Percentiles rank a stretch among this genome's conserved stretches.
Conservation (phyloP, 2,113 vertebrate species). For the Gasterosteus aculeatus region DNA sequence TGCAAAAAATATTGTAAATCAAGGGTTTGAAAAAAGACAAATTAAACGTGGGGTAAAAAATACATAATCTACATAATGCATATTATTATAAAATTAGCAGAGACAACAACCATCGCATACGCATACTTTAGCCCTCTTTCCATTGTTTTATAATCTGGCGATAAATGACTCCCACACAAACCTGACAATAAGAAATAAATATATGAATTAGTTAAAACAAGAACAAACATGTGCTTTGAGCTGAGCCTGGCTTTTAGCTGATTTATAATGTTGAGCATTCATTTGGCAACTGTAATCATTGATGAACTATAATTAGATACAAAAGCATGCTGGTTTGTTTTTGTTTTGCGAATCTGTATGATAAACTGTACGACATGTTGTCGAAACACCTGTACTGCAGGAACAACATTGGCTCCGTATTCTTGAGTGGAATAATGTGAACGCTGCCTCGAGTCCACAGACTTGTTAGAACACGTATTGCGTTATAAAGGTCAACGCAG, state of each 20-base stretch:
- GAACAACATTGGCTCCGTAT: neutral
- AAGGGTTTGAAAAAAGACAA: neutral
- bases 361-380: neutral
- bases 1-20: neutral
- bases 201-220: conserved; percentile 13
- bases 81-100: conserved; percentile 17
- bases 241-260: conserved; percentile 27
- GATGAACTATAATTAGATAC: conserved; percentile 4
- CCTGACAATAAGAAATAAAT: conserved; percentile 14
- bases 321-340: neutral
- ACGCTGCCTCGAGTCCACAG: neutral
- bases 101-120: conserved; percentile 1
- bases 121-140: neutral
- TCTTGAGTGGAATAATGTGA: conserved; percentile 1
- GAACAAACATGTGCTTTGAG: conserved; percentile 8
- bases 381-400: conserved; percentile 19
- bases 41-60: neutral
- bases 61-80: conserved; percentile 3
- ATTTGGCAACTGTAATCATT: conserved; percentile 8
- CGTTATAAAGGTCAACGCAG: conserved; percentile 18
- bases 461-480: conserved; percentile 21
- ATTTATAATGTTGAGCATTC: conserved; percentile 23
- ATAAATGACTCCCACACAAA: conserved; percentile 23
- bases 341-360: neutral
- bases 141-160: conserved; percentile 7